Percentiles rank a stretch among this genome's conserved stretches.
These are phyloP conservation scores for Rhabdomys pumilio DNA, from an alignment of 2,797 vertebrate genomes.

Conservation along the genomic window DNA sequence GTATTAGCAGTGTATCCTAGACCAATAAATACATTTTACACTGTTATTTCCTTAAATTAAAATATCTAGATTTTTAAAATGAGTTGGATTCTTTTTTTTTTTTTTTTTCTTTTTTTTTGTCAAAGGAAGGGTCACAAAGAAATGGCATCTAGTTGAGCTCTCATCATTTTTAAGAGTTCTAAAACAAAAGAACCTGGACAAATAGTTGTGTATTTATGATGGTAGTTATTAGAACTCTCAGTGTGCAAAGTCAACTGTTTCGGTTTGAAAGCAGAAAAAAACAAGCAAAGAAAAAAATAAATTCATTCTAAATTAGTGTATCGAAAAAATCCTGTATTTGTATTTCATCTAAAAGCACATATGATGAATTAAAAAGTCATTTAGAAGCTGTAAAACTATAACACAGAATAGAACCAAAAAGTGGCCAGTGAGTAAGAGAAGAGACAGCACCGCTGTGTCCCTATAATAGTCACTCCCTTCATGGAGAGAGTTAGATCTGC, in stretches of 20 bases:
- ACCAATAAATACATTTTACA: background rate
- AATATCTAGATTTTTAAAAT: background rate
- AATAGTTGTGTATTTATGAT: background rate
- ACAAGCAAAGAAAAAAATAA: slow-evolving; percentile 33
- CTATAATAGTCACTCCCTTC: background rate
- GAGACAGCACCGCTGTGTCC: background rate
- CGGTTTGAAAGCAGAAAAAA: slow-evolving; percentile 28
- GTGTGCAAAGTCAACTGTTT: slow-evolving; percentile 3
- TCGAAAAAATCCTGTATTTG: background rate
- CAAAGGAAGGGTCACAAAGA: background rate
- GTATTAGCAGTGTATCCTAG: background rate
- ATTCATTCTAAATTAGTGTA: background rate
- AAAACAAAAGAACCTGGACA: background rate
- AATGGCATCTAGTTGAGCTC: background rate
- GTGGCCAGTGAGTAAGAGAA: background rate
- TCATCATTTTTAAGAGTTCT: background rate
- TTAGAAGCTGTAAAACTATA: background rate
- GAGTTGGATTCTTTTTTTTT: background rate
- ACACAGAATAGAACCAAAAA: background rate
- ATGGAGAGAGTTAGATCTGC: background rate
- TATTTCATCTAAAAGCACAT: background rate
- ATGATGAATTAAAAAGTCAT: background rate
- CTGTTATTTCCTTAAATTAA: background rate
- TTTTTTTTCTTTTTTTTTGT: background rate
- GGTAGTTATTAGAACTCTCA: background rate